phyloP scores from a whole-genome alignment of 2,113 vertebrate species.

The Nothoprocta pentlandii region DNA sequence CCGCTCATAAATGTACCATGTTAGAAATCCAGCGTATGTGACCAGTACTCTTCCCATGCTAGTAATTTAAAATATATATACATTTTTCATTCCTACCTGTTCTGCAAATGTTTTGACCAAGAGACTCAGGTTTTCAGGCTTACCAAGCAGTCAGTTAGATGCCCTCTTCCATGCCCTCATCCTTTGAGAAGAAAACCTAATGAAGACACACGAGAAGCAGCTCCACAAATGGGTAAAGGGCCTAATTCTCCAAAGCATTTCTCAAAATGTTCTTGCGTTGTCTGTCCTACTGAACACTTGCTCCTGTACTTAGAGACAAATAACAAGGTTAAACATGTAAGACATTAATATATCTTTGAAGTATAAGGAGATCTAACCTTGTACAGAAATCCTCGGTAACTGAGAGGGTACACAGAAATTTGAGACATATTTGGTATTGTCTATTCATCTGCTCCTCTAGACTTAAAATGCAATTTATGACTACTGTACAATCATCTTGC shows the following conservation, averaged over 20 bases:
- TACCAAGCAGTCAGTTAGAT: neutral
- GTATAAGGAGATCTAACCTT: neutral
- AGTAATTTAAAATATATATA: neutral
- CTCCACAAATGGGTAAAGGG: neutral
- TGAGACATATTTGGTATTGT: neutral
- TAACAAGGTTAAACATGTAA: neutral
- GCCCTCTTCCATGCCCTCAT: neutral
- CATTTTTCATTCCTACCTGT: neutral
- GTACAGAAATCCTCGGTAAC: neutral
- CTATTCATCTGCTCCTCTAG: neutral
- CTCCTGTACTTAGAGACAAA: neutral
- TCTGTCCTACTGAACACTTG: neutral
- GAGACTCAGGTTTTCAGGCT: neutral
- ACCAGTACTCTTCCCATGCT: neutral
- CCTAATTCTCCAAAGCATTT: neutral
- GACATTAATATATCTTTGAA: neutral
- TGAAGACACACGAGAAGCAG: neutral
- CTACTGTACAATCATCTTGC: neutral
- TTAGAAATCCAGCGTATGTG: neutral
- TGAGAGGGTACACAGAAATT: neutral
- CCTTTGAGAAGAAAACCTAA: neutral
- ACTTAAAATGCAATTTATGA: slow-evolving; percentile 1
- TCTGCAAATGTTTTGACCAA: neutral
- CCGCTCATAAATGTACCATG: neutral
- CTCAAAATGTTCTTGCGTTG: neutral